phyloP scores from a whole-genome alignment of 2,113 vertebrate species.

The Xyrauchen texanus region DNA sequence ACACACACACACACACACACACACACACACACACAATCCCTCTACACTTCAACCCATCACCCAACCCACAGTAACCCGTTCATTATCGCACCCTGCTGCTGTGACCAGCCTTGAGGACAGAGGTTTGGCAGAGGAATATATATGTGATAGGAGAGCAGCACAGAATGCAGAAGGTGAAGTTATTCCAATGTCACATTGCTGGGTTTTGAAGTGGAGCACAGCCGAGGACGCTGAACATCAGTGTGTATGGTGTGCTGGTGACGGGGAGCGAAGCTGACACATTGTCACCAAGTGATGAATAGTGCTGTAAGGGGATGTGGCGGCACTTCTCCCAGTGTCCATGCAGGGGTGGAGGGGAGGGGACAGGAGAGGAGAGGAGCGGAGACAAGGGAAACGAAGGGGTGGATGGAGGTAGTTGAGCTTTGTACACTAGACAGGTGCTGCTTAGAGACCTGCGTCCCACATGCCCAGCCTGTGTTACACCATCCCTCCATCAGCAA shows the following conservation, averaged over 20 bases:
- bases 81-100: background rate
- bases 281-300: conserved; percentile 79
- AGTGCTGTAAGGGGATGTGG: conserved; percentile 77
- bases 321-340: conserved; percentile 73
- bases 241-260: conserved; percentile 69
- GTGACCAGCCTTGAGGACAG: conserved; percentile 30
- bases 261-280: conserved; percentile 75
- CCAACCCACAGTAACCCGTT: conserved; percentile 15
- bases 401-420: background rate
- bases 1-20: background rate
- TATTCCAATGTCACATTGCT: conserved; percentile 71
- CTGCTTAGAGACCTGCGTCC: conserved; percentile 5
- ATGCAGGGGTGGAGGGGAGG: conserved; percentile 61
- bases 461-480: conserved; percentile 46
- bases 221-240: conserved; percentile 75
- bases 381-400: background rate
- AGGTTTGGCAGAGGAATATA: background rate
- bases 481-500: conserved; percentile 56
- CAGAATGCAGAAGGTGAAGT: conserved; percentile 62
- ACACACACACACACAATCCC: too few relatives aligned
- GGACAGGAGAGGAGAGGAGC: too few relatives aligned
- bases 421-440: conserved; percentile 10
- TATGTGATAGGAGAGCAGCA: conserved; percentile 34
- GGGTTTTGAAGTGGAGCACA: conserved; percentile 68
- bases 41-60: background rate